Evolutionary conservation across 2,797 vertebrate species (phyloP).

Genomic region (Chrysolophus pictus): DNA sequence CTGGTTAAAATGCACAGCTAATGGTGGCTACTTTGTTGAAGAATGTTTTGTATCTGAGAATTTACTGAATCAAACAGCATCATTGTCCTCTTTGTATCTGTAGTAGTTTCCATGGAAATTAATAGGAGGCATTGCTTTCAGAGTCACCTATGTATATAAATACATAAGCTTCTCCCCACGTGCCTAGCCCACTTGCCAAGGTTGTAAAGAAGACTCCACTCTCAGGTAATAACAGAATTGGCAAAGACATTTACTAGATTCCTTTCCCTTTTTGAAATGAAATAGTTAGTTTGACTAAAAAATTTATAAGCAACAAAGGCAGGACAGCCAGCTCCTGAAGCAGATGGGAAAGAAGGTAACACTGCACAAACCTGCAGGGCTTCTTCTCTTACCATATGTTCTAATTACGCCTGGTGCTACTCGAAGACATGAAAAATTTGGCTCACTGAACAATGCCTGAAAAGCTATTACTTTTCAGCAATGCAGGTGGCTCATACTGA

Average conservation of each 20-base stretch:
- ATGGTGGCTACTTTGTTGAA: neutral
- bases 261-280: neutral
- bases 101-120: neutral
- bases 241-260: neutral
- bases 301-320: neutral
- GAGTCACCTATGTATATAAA: neutral
- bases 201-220: neutral
- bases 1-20: neutral
- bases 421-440: neutral
- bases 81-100: neutral
- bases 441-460: neutral
- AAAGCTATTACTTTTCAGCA: conserved; percentile 8
- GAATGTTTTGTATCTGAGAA: neutral
- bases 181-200: neutral
- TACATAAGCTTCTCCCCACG: neutral
- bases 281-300: neutral
- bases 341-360: neutral
- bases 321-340: neutral
- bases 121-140: neutral
- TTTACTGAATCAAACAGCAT: neutral
- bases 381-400: conserved; percentile 13
- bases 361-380: neutral
- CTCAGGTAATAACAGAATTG: neutral
- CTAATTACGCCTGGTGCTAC: neutral
- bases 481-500: neutral